phyloP scores from a whole-genome alignment of 2,797 vertebrate species.

The Danio aesculapii region DNA sequence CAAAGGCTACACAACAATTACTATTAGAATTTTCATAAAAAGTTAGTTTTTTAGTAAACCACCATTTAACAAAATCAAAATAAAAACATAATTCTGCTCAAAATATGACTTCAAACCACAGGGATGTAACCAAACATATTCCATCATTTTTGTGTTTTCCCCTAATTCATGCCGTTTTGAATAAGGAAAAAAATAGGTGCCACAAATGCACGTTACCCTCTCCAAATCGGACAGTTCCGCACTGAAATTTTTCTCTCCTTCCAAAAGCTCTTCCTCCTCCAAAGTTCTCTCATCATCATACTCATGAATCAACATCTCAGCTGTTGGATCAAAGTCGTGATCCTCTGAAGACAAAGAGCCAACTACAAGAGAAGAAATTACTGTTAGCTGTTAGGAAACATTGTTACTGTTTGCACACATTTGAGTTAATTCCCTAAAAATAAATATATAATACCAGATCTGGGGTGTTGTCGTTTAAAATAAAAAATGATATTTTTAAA shows the following conservation, averaged over 20 bases:
- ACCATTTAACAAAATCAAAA: too few species aligned
- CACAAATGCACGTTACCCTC: constrained; percentile 81
- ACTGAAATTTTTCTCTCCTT: constrained; percentile 90
- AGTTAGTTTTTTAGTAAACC: too few species aligned
- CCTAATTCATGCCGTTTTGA: not conserved
- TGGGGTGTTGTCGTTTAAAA: too few species aligned
- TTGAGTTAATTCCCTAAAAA: not conserved
- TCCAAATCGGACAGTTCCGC: constrained; percentile 97
- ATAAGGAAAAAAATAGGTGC: not conserved
- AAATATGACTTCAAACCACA: too few species aligned
- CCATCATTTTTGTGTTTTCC: too few species aligned
- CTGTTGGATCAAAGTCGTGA: constrained; percentile 98
- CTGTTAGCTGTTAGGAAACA: too few species aligned
- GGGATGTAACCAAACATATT: too few species aligned
- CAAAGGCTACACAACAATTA: too few species aligned
- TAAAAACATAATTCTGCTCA: too few species aligned
- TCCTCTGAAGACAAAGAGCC: constrained; percentile 99
- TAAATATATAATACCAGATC: too few species aligned
- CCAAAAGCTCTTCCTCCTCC: constrained; percentile 96
- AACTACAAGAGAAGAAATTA: constrained; percentile 75
- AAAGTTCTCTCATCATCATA: constrained; percentile 96
- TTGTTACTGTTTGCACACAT: not conserved
- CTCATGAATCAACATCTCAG: constrained; percentile 98
- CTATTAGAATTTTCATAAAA: too few species aligned
- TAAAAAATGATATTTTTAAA: too few species aligned